Percentiles rank a stretch among this genome's conserved stretches.
Evolutionary conservation across 2,888 invertebrate genomes (phyloP).

Genomic region (Koerneria pararmatus): DNA sequence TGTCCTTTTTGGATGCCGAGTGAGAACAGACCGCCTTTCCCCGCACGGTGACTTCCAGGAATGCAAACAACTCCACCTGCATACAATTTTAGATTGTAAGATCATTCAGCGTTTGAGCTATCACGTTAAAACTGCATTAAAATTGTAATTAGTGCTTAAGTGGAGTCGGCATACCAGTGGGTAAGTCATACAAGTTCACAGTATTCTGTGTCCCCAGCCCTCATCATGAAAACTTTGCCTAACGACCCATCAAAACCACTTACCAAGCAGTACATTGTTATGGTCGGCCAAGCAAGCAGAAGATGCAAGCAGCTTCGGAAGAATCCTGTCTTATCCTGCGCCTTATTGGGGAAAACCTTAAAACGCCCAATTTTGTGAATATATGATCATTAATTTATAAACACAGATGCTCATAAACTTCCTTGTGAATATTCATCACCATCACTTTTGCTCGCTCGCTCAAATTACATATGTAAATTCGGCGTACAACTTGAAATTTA

Average conservation of each 20-base stretch:
- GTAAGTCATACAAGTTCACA: too few species aligned
- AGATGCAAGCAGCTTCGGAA: conserved; percentile 49
- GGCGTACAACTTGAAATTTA: too few species aligned
- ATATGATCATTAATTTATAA: background rate
- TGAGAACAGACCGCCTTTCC: conserved; percentile 53
- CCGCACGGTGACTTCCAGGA: conserved; percentile 47
- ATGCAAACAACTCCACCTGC: conserved; percentile 45
- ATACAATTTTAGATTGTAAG: too few species aligned
- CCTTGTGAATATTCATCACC: background rate
- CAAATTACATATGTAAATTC: too few species aligned
- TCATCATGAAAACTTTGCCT: background rate
- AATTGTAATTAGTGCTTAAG: background rate
- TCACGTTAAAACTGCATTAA: background rate
- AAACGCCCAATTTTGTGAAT: conserved; percentile 8
- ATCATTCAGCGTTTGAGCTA: too few species aligned
- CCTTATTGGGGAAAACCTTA: conserved; percentile 44
- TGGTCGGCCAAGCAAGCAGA: conserved; percentile 48
- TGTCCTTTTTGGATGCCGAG: conserved; percentile 53
- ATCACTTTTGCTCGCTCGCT: background rate
- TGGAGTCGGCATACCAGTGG: too few species aligned
- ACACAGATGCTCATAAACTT: background rate
- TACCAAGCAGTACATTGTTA: conserved; percentile 45
- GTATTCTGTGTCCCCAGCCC: conserved; percentile 13
- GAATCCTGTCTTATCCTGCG: conserved; percentile 47
- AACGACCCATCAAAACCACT: background rate